These are phyloP conservation scores for Apogon talboti DNA, from an alignment of 2,797 vertebrate genomes.

Conservation along the genomic window DNA sequence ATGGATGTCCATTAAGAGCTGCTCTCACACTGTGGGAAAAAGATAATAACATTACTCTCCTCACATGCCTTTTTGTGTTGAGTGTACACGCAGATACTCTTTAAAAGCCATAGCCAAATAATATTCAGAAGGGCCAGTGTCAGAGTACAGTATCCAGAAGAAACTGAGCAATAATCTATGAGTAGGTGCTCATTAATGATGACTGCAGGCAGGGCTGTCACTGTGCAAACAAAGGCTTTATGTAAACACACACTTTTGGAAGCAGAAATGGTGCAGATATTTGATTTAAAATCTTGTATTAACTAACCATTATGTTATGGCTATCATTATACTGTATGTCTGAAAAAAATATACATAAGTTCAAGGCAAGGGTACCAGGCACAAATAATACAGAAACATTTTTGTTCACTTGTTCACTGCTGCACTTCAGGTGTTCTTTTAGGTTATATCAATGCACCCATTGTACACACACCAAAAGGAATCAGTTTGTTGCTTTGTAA, in stretches of 20 bases:
- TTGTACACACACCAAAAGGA: too few relatives aligned
- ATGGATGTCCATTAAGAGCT: conserved; percentile 33
- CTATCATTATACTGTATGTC: too few relatives aligned
- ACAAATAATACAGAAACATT: background rate
- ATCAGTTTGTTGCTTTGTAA: too few relatives aligned
- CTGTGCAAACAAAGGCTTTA: background rate
- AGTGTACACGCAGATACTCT: background rate
- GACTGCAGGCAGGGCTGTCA: background rate
- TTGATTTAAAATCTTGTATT: background rate
- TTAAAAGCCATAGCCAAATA: conserved; percentile 19
- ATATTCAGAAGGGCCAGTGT: conserved; percentile 8
- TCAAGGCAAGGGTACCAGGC: background rate
- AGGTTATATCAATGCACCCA: too few relatives aligned
- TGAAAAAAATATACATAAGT: background rate
- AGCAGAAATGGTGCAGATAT: background rate
- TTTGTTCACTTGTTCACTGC: too few relatives aligned
- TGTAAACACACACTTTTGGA: background rate
- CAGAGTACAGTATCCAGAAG: conserved; percentile 1
- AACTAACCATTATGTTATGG: too few relatives aligned
- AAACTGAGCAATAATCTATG: background rate
- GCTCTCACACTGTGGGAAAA: conserved; percentile 13
- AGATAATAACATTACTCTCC: conserved; percentile 11
- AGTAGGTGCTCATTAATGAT: background rate
- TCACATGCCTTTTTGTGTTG: conserved; percentile 11
- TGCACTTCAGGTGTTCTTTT: too few relatives aligned